Percentiles rank a stretch among this genome's conserved stretches.
phyloP scores from a whole-genome alignment of 2,797 vertebrate genomes.

The Prionace glauca region DNA sequence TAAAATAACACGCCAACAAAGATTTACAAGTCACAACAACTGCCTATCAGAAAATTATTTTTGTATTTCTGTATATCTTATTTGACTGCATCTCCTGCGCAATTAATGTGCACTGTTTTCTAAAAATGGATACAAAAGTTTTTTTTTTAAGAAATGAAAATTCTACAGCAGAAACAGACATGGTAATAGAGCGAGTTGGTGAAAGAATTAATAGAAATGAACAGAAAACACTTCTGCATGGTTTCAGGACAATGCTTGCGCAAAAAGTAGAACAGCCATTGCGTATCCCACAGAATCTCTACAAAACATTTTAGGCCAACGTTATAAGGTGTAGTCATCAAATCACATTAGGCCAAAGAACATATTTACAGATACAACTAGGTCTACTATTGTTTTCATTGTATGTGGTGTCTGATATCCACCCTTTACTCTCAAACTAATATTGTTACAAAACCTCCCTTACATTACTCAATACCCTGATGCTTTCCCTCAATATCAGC shows the following conservation, averaged over 20 bases:
- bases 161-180: too few species aligned
- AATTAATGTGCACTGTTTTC: background rate
- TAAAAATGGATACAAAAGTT: conserved; percentile 17
- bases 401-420: background rate
- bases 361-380: background rate
- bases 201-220: background rate
- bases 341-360: background rate
- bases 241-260: background rate
- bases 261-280: background rate
- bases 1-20: background rate
- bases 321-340: background rate
- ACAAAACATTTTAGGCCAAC: background rate
- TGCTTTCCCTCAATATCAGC: background rate
- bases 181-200: background rate
- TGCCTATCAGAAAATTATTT: background rate
- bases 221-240: background rate
- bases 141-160: background rate
- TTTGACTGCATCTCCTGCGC: background rate
- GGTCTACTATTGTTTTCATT: background rate
- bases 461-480: background rate
- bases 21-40: background rate
- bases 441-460: background rate
- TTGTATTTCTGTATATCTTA: background rate
- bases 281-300: background rate
- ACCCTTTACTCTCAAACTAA: background rate